Evolutionary conservation across 1,140 invertebrate species (phyloP), one percentile per base, ranked within the genome.

Genomic region (Drosophila micromelanica): DNA sequence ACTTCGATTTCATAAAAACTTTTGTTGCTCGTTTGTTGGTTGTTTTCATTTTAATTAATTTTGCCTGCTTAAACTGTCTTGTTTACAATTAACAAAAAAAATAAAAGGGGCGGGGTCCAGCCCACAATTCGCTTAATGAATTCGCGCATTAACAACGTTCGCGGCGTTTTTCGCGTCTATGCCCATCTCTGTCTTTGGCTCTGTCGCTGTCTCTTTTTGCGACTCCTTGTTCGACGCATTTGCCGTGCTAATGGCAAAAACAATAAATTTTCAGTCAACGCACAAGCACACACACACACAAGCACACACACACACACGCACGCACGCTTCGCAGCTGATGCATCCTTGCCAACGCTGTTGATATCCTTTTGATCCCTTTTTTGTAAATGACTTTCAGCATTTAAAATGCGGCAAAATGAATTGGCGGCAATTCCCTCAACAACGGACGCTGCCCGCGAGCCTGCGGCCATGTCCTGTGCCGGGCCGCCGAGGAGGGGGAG

Each of bases 361-460:
- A 80, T 87, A 86, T 86, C 82, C 82, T 72, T 80, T 86, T 76
- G 74, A 86, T 86, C 77, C 78, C 72, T 80, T 76, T 69, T 76
- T 72, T 61, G 75, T 74, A 86, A 86, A 86, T 86, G 79, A 84
- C 79, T 86, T 80, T 74, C 70, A 78, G 81, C 81, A 86, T 86
- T 86, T 86, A 86, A 86, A 86, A 86, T 86, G 81, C 81, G 81
- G 74, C 81, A 86, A 86, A 86, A 86, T 86, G 81, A 86, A 86
- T 86, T 86, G 81, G 76, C 82, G 80, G 78, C 81, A 71, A 86
- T 86, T 86, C 85, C 69, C 74, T 40, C 64, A 60, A 72, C 74
- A 65, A 59, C 72, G 48, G n/a, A 23, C 60, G 51, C 27, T 2
- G 6, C 17, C 15, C 40, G 20, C 4, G 12, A 20, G 17, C 56